Base-by-base conservation (phyloP, 2,888 invertebrate species). In the Colletes collaris region DNA sequence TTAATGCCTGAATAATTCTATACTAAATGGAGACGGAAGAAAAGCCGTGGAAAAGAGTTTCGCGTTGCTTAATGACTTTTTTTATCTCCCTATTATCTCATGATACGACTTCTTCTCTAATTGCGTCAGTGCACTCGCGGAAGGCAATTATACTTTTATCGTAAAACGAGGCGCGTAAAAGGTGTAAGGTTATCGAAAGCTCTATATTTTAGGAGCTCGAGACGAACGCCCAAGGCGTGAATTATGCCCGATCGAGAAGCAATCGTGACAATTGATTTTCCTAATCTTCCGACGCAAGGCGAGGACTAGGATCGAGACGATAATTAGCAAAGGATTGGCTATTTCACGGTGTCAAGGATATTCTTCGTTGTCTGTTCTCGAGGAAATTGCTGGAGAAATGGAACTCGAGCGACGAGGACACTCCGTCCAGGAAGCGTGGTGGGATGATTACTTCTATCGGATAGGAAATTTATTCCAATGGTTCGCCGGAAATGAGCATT, bases 341-440 rank as follows among this genome's bases (percentile, higher is more conserved):
- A 46, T 19, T 46, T 44, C 52, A 7, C 4, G 0, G 11, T 56
- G 60, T 62, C n/a, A 49, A 55, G 60, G 27, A 55, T 49, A 62
- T 10, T 16, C 66, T 56, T 56, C 49, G 66, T 40, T 7, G 19
- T 60, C 40, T 44, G 11, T 27, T 1, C 11, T 27, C 3, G 52
- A 68, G 65, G 63, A 78, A 81, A 81, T 81, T 60, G 52, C 66
- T 35, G n/a, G 50, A 72, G 65, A 65, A 60, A 81, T 73, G 52
- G 58, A 73, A 64, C 49, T 68, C 46, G 44, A 64, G 52, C 50
- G 19, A 11, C 27, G 27, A 19, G 64, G 37, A 75, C 19, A 49
- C 44, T 16, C 53, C 53, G 46, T 7, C 37, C 27, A 59, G 46
- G 19, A 44, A 58, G 37, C 16, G 64, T 44, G 53, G n/a, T 19